Conservation (phyloP, 2,888 invertebrate species). For the Phytoseiulus persimilis region DNA sequence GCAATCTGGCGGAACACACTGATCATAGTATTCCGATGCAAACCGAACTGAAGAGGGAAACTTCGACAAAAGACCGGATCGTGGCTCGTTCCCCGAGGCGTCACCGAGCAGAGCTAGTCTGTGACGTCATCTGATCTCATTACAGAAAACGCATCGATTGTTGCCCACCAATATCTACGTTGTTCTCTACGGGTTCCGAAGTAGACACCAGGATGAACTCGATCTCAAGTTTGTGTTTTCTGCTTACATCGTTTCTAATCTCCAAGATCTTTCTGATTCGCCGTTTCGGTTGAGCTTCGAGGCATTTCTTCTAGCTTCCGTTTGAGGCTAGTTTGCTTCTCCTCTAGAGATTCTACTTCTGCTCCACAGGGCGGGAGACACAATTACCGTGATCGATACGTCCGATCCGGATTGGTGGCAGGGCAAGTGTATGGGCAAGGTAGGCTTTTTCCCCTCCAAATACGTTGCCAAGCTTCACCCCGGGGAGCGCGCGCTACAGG, state of each 20-base stretch:
- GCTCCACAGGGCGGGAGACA: slow-evolving; percentile 64
- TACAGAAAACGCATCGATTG: slow-evolving; percentile 70
- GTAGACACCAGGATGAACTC: slow-evolving; percentile 83
- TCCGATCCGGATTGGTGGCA: slow-evolving; percentile 94
- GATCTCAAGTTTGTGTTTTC: slow-evolving; percentile 64
- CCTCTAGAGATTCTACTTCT: not conserved
- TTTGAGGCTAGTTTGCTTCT: not conserved
- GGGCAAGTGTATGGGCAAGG: slow-evolving; percentile 79
- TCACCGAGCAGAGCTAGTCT: not conserved
- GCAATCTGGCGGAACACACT: not conserved
- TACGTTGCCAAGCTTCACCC: slow-evolving; percentile 83
- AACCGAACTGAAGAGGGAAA: no score
- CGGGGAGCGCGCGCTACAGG: slow-evolving; percentile 82
- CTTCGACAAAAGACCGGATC: not conserved
- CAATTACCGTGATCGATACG: slow-evolving; percentile 84
- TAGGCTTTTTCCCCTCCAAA: slow-evolving; percentile 88
- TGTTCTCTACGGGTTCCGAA: slow-evolving; percentile 87
- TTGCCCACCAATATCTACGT: slow-evolving; percentile 85
- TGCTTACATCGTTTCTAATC: not conserved
- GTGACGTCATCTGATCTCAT: not conserved
- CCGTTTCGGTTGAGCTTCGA: no score
- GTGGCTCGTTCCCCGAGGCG: not conserved
- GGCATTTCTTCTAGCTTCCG: no score
- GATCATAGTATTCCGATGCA: no score
- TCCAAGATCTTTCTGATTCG: not conserved